These are phyloP conservation scores for Hylyphantes graminicola DNA, from an alignment of 1,140 invertebrate species.

Conservation along the genomic window DNA sequence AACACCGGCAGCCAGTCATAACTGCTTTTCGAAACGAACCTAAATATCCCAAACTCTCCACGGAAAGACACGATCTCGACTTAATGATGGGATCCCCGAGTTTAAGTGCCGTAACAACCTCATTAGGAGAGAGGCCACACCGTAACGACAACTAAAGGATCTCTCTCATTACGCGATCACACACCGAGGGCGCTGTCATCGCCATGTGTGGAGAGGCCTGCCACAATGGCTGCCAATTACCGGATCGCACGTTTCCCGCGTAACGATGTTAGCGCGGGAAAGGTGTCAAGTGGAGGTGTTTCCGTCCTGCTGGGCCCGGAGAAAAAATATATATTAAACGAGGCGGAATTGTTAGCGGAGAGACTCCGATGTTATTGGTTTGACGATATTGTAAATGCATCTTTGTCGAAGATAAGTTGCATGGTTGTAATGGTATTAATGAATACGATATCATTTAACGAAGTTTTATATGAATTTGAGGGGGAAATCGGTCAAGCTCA, in stretches of 20 bases:
- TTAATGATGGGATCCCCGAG: slow-evolving; percentile 35
- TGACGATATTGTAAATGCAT: no score
- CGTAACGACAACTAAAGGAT: slow-evolving; percentile 10
- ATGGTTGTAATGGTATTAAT: no score
- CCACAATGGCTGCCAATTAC: slow-evolving; percentile 53
- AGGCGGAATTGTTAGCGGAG: neutral
- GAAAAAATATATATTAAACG: slow-evolving; percentile 21
- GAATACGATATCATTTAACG: no score
- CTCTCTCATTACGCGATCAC: slow-evolving; percentile 19
- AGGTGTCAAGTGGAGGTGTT: slow-evolving; percentile 47
- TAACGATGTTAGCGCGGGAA: slow-evolving; percentile 44
- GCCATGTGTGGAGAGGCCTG: slow-evolving; percentile 10
- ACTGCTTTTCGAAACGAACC: neutral
- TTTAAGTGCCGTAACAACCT: slow-evolving; percentile 47
- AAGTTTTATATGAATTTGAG: no score
- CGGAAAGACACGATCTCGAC: slow-evolving; percentile 23
- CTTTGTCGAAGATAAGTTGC: no score
- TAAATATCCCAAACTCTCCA: neutral
- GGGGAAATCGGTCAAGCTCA: no score
- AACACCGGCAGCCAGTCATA: no score
- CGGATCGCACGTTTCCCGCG: slow-evolving; percentile 21
- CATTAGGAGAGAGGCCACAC: slow-evolving; percentile 25
- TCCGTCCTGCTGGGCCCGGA: slow-evolving; percentile 29
- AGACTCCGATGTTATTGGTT: no score
- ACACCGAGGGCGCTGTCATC: slow-evolving; percentile 37